A percentile compares a stretch with the other conserved stretches of the same genome.
Evolutionary conservation across 2,797 vertebrate genomes (phyloP).

Genomic region (Astyanax mexicanus): DNA sequence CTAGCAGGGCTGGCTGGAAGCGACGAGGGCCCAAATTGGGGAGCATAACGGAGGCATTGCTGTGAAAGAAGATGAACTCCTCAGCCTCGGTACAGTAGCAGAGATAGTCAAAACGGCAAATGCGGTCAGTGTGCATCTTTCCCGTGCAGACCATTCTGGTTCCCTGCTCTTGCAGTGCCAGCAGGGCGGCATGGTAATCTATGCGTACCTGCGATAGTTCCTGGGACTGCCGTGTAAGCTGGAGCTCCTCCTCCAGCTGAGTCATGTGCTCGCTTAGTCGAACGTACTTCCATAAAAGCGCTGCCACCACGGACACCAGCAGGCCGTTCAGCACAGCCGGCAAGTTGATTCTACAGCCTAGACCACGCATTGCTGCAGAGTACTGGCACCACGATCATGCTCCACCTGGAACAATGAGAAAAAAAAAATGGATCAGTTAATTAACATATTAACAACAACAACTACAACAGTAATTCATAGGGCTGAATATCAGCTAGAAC

Average conservation of each 20-base stretch:
- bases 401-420: constrained; percentile 63
- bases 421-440: constrained; percentile 41
- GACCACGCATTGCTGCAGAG: constrained; percentile 76
- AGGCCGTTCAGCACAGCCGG: constrained; percentile 91
- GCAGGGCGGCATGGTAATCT: constrained; percentile 92
- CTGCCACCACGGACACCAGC: constrained; percentile 91
- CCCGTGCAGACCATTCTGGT: constrained; percentile 97
- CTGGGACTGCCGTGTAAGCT: constrained; percentile 82
- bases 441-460: too few relatives aligned
- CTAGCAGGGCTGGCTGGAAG: constrained; percentile 95
- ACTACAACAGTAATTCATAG: too few relatives aligned
- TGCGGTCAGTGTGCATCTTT: constrained; percentile 95
- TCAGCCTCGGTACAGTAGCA: constrained; percentile 94
- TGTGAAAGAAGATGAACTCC: constrained; percentile 97
- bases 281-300: constrained; percentile 94
- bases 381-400: constrained; percentile 62
- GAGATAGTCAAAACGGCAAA: constrained; percentile 96
- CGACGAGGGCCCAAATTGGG: constrained; percentile 93
- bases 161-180: constrained; percentile 88
- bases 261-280: constrained; percentile 86
- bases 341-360: constrained; percentile 89
- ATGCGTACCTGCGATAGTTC: constrained; percentile 84
- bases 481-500: too few relatives aligned
- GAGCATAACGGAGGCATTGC: constrained; percentile 92
- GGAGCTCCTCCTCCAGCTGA: constrained; percentile 89